Evolutionary conservation across 2,888 invertebrate species (phyloP).

Genomic region (Odontothrips loti): DNA sequence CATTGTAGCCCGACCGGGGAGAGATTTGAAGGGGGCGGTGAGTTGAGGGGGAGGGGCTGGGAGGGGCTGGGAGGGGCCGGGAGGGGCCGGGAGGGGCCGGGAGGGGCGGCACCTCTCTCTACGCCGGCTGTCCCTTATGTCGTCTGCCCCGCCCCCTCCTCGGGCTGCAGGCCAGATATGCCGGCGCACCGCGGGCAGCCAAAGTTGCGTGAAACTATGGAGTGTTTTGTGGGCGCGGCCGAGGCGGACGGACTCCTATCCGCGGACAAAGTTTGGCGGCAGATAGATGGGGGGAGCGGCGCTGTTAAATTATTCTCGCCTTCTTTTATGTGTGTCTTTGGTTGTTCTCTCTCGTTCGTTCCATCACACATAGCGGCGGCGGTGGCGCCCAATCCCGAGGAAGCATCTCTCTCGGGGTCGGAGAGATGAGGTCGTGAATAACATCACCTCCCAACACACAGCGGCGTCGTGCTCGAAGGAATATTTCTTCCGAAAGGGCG

Average conservation of each 20-base stretch:
- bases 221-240: too few species aligned
- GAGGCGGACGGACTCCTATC: not conserved
- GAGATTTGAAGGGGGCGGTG: not conserved
- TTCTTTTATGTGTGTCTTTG: slow-evolving; percentile 23
- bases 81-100: not conserved
- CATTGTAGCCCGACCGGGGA: not conserved
- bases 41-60: not conserved
- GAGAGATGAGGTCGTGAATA: too few species aligned
- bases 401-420: not conserved
- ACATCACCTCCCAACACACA: too few species aligned
- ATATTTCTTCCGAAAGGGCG: too few species aligned
- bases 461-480: too few species aligned
- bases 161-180: not conserved
- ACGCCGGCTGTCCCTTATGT: not conserved
- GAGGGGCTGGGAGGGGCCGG: not conserved
- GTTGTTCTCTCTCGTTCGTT: not conserved
- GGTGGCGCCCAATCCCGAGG: not conserved
- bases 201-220: not conserved
- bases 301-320: slow-evolving; percentile 20
- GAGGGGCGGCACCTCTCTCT: not conserved
- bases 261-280: not conserved
- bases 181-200: not conserved
- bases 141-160: not conserved
- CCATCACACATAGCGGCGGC: not conserved
- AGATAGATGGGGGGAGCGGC: not conserved